These are phyloP conservation scores for Lophotriccus pileatus DNA, from an alignment of 2,797 vertebrate species.

Conservation along the genomic window DNA sequence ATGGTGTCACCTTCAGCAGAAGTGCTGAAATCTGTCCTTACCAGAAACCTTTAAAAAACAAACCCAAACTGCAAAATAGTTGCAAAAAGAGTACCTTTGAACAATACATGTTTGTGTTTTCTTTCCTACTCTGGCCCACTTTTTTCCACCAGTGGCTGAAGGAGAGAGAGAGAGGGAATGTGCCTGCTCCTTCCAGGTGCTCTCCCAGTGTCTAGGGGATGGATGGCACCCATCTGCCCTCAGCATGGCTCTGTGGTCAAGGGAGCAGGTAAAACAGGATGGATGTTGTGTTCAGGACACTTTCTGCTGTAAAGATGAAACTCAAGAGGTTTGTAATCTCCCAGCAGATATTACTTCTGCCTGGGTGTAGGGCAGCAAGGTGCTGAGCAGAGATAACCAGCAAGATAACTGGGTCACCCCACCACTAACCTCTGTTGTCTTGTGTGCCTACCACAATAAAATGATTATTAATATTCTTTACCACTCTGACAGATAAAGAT, in stretches of 20 bases:
- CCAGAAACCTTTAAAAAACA: not conserved
- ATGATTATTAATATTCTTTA: conserved; percentile 34
- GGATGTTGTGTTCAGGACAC: rapidly evolving
- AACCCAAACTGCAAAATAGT: not conserved
- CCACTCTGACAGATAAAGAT: not conserved
- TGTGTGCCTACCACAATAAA: not conserved
- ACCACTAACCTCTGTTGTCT: not conserved
- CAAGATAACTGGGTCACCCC: not conserved
- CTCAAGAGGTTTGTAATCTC: not conserved
- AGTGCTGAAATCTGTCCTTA: not conserved
- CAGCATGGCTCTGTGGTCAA: not conserved
- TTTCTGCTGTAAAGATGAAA: not conserved
- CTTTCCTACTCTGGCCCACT: not conserved
- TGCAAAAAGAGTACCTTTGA: not conserved
- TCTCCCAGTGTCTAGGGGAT: not conserved
- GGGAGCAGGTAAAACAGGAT: rapidly evolving
- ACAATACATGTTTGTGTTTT: rapidly evolving
- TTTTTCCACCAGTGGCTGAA: not conserved
- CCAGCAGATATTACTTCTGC: not conserved
- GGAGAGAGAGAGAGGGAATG: not conserved
- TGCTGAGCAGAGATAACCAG: not conserved
- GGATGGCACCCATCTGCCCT: not conserved
- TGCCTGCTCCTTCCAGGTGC: not conserved
- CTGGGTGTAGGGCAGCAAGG: not conserved
- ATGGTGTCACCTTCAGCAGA: not conserved